Evolutionary conservation across 2,888 invertebrate genomes (phyloP).

Genomic region (Tanytarsus gracilentus): DNA sequence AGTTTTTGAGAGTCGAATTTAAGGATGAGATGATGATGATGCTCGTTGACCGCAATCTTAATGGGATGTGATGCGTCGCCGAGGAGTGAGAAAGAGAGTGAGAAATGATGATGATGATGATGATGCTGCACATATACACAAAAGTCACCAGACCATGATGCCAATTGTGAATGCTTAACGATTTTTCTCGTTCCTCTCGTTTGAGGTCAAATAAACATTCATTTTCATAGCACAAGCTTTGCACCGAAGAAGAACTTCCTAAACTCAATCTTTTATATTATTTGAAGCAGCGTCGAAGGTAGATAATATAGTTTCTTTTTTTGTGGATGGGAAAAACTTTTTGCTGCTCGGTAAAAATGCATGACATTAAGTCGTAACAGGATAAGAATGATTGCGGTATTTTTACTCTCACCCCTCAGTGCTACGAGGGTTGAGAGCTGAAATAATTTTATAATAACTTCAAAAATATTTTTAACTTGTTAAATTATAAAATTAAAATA

Average conservation of each 20-base stretch:
- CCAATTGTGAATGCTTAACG: conserved; percentile 4
- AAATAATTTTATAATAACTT: no score
- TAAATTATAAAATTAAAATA: no score
- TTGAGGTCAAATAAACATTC: conserved; percentile 22
- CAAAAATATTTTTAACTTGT: no score
- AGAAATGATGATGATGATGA: no score
- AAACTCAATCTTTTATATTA: no score
- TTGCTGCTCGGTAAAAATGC: no score
- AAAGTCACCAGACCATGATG: conserved; percentile 16
- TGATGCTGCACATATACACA: not conserved
- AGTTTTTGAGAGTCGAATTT: no score
- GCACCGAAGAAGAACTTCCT: no score
- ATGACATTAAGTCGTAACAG: conserved; percentile 28
- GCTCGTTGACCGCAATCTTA: conserved; percentile 11
- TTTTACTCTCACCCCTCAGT: conserved; percentile 18
- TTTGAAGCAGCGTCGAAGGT: no score
- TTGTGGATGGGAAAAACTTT: not conserved
- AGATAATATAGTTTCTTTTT: not conserved
- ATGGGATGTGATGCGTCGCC: not conserved
- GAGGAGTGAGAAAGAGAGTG: not conserved
- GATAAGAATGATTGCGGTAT: conserved; percentile 26
- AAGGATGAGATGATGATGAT: not conserved
- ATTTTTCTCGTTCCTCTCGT: conserved; percentile 5
- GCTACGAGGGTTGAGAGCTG: no score
- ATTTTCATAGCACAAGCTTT: no score